Conservation (phyloP, 1,140 invertebrate genomes). For the Mycetomoellerius zeteki region DNA sequence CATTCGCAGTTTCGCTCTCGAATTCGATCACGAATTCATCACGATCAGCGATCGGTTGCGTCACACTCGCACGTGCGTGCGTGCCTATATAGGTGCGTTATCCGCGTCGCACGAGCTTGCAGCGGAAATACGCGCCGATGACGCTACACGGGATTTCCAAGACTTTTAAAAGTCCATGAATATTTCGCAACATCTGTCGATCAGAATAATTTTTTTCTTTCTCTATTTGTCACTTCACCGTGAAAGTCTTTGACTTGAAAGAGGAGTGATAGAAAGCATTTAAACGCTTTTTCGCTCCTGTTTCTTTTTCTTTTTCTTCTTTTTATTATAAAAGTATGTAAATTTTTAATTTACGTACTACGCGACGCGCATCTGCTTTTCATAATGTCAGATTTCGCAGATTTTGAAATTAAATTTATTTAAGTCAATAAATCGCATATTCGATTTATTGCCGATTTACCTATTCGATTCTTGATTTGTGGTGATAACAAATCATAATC, state of each 20-base stretch:
- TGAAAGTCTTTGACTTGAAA: not conserved
- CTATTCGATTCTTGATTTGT: not conserved
- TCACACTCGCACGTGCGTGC: not conserved
- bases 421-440: not conserved
- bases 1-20: not conserved
- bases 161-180: slow-evolving; percentile 54
- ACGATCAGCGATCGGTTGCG: too few relatives aligned
- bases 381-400: not conserved
- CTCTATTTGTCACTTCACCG: not conserved
- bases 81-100: not conserved
- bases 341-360: not conserved
- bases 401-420: not conserved
- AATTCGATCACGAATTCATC: not conserved
- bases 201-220: slow-evolving; percentile 14
- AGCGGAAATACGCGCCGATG: slow-evolving; percentile 57
- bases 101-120: slow-evolving; percentile 26
- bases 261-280: not conserved
- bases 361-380: not conserved
- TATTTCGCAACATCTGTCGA: slow-evolving; percentile 27
- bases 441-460: not conserved
- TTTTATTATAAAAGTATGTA: not conserved
- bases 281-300: not conserved
- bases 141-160: slow-evolving; percentile 76
- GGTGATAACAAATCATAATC: not conserved
- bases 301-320: not conserved